These are phyloP conservation scores for Neotragus moschatus DNA, from an alignment of 2,113 vertebrate species.

Conservation along the genomic window DNA sequence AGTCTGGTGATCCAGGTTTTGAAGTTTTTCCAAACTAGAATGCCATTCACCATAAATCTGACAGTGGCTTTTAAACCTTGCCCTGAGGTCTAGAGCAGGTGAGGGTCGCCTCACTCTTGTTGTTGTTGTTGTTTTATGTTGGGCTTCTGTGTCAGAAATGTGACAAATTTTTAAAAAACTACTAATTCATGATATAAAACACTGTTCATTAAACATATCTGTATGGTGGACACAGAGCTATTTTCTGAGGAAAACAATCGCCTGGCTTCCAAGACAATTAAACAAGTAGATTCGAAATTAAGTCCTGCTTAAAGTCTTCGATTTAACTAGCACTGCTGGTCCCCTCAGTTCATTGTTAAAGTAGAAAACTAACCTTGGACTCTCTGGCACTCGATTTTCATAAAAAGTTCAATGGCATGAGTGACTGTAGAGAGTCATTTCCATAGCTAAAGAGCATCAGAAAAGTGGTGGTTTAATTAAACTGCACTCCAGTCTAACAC, in stretches of 20 bases:
- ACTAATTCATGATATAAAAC: not conserved
- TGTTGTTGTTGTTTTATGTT: not conserved
- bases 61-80: not conserved
- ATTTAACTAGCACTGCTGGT: not conserved
- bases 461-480: not conserved
- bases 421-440: not conserved
- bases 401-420: not conserved
- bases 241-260: not conserved
- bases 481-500: not conserved
- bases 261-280: not conserved
- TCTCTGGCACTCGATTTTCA: not conserved
- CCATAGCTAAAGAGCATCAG: not conserved
- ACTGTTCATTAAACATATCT: not conserved
- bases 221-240: not conserved
- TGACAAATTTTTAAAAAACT: not conserved
- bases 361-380: not conserved
- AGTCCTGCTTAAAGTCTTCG: not conserved
- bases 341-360: not conserved
- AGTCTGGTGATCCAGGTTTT: not conserved
- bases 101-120: not conserved
- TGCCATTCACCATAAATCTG: not conserved
- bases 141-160: not conserved
- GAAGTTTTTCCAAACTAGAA: not conserved
- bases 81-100: not conserved
- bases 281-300: not conserved